A percentile compares a stretch with the other conserved stretches of the same genome.
phyloP scores from a whole-genome alignment of 2,113 vertebrate species.

The Anoplopoma fimbria region DNA sequence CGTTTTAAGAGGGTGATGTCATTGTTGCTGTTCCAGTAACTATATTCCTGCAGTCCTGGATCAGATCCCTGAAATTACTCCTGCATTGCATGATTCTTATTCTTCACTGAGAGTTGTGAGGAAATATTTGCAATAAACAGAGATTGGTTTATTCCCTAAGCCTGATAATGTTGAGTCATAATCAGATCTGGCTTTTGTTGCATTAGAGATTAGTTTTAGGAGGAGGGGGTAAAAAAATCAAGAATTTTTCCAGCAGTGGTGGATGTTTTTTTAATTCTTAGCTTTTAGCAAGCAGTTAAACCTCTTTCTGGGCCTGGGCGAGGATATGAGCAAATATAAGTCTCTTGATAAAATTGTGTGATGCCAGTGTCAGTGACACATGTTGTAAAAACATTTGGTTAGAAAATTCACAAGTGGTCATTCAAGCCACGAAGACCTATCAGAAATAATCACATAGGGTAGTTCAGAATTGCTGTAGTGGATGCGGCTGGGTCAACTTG shows the following conservation, averaged over 20 bases:
- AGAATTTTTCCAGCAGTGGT: neutral
- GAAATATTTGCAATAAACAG: slow-evolving; percentile 48
- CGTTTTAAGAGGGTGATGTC: slow-evolving; percentile 81
- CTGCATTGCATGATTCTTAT: slow-evolving; percentile 42
- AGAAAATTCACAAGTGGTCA: slow-evolving; percentile 63
- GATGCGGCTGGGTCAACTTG: slow-evolving; percentile 37
- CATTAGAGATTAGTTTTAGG: neutral
- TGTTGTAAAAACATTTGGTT: slow-evolving; percentile 63
- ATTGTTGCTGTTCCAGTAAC: slow-evolving; percentile 78
- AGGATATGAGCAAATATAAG: slow-evolving; percentile 20
- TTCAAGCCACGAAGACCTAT: slow-evolving; percentile 52
- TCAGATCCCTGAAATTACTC: slow-evolving; percentile 59
- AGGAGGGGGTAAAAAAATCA: neutral
- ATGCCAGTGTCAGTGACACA: slow-evolving; percentile 57
- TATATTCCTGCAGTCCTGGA: slow-evolving; percentile 73
- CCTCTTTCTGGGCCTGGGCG: slow-evolving; percentile 37
- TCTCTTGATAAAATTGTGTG: slow-evolving; percentile 12
- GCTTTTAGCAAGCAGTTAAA: slow-evolving; percentile 59
- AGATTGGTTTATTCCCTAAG: slow-evolving; percentile 7
- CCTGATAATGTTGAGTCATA: neutral
- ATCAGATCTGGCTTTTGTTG: slow-evolving; percentile 24
- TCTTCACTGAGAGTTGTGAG: slow-evolving; percentile 28
- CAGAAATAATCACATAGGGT: slow-evolving; percentile 25
- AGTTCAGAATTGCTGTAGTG: slow-evolving; percentile 17
- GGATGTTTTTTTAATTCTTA: slow-evolving; percentile 37